Evolutionary conservation across 2,113 vertebrate genomes (phyloP), one percentile per base, ranked within the genome.

Genomic region (Brachyhypopomus occidentalis): DNA sequence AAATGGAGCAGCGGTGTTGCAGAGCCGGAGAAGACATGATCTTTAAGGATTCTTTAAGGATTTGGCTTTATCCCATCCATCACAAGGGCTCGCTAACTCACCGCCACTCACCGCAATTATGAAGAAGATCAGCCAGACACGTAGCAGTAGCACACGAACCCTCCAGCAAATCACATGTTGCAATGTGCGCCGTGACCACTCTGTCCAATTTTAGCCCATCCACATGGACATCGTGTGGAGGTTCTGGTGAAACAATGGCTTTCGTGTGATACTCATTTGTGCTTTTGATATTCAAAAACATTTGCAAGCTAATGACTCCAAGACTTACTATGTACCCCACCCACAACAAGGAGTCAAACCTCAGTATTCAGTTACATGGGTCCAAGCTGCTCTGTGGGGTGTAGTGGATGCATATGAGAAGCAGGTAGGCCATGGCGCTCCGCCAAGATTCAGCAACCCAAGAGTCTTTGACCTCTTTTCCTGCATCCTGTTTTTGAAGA

Each of bases 401-500:
- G 19, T 6, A 34, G 7, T 36, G 27, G 17, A 41, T 12, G 45
- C 66, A 34, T 22, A 4, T 22, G 5, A 60, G 41, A 62, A 25
- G 34, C 38, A 75, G 83, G 74, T 70, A 70, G 38, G 63, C 70
- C n/a, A n/a, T 59, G 72, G 59, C 60, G 73, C 81, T 83, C 77
- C 76, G 77, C 77, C 75, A 72, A 55, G 30, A 52, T 69, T 80
- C 58, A 19, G 22, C 41, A 64, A 70, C n/a, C 3, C 73, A 78
- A 79, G 62, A 78, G 71, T 77, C 64, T 36, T 60, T 72, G 76
- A 72, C 72, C 80, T 22, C 60, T 72, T 76, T 82, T 82, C 72
- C 52, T 30, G 72, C 75, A 80, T 83, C 77, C 77, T 84, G 81
- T 80, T 84, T 77, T 82, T 74, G 71, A 77, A 77, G 60, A 76